A percentile compares a stretch with the other conserved stretches of the same genome.
Conservation (phyloP, 2,888 invertebrate species). For the Theretra japonica region DNA sequence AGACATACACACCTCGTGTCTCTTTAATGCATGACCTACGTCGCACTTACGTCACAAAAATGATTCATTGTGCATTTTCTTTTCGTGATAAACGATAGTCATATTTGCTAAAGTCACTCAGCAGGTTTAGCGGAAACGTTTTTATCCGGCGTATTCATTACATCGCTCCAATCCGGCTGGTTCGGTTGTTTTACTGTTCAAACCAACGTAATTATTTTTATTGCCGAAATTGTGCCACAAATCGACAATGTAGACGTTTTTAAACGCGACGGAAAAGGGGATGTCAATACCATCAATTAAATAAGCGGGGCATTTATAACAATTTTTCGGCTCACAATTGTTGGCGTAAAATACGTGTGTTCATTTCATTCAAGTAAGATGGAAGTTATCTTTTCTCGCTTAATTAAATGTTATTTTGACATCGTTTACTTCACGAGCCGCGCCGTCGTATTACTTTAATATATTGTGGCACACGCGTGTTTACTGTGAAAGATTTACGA, state of each 20-base stretch:
- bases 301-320: conserved; percentile 15
- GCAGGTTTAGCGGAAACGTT: background rate
- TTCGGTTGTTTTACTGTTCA: conserved; percentile 13
- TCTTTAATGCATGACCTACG: background rate
- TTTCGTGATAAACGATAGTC: background rate
- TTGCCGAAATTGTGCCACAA: conserved; percentile 7
- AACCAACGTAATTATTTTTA: conserved; percentile 7
- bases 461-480: background rate
- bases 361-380: conserved; percentile 8
- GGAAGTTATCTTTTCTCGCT: background rate
- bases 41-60: background rate
- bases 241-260: conserved; percentile 1
- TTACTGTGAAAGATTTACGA: background rate
- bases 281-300: background rate
- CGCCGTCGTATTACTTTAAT: background rate
- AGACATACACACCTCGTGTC: background rate
- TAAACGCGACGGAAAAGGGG: conserved; percentile 4
- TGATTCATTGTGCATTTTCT: background rate
- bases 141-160: background rate
- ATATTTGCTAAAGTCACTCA: background rate
- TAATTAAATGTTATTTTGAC: conserved; percentile 22
- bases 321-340: conserved; percentile 1
- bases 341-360: background rate
- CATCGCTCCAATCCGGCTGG: background rate
- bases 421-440: background rate